Conservation (phyloP, 2,113 vertebrate species). For the Aythya baeri region DNA sequence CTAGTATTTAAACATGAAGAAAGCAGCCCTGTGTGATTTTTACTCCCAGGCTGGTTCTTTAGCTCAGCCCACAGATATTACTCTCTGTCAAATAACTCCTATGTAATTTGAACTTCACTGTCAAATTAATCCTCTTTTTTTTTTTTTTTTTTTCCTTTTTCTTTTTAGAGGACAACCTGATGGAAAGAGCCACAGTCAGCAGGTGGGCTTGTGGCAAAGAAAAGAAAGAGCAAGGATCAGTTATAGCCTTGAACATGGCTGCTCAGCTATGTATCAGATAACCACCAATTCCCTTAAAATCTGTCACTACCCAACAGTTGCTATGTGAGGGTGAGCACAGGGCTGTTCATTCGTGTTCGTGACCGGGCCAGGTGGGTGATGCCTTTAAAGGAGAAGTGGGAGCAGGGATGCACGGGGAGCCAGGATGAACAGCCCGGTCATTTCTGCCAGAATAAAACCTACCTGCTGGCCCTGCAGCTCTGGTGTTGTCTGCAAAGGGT, state of each 20-base stretch:
- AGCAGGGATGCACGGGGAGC: background rate
- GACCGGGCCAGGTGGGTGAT: conserved; percentile 63
- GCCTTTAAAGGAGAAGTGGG: conserved; percentile 66
- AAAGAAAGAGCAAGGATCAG: conserved; percentile 67
- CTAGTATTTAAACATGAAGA: conserved; percentile 42
- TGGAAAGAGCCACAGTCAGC: conserved; percentile 71
- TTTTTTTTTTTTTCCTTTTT: background rate
- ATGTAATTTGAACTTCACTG: conserved; percentile 59
- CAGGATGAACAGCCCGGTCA: background rate
- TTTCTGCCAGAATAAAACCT: background rate
- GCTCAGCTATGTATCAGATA: conserved; percentile 73
- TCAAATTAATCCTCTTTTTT: background rate
- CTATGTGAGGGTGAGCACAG: conserved; percentile 30
- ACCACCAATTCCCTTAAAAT: conserved; percentile 75
- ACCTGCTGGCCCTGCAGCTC: background rate
- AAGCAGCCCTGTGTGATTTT: conserved; percentile 17
- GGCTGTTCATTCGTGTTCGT: background rate
- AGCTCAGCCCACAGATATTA: conserved; percentile 28
- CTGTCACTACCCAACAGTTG: conserved; percentile 74
- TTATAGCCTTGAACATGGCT: conserved; percentile 72
- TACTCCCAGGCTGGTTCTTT: conserved; percentile 25
- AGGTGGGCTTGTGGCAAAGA: conserved; percentile 69
- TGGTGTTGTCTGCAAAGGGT: background rate
- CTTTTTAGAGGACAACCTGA: conserved; percentile 70
- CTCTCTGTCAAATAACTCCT: conserved; percentile 43